Base-by-base conservation (phyloP, 23 tunicate species). In the Halocynthia aurantium region DNA sequence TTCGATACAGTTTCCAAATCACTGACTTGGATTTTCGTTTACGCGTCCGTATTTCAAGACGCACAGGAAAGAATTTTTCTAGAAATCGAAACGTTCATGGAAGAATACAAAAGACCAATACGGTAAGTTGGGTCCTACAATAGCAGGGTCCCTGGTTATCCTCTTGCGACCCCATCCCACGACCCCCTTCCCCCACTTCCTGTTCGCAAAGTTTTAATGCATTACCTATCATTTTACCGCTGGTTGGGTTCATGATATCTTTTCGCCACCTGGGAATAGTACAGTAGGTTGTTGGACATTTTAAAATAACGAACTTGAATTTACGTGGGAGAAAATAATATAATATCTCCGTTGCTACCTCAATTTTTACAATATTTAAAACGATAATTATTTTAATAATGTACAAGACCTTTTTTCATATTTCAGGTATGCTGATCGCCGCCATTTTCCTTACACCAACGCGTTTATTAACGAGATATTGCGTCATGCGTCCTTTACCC, bases 401-500 rank as follows among this genome's bases (percentile, higher is more conserved):
- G 17, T 13, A 58, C n/a, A 58, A 13, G 63, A 58, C 4, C 2
- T 58, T 11, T 70, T 70, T 50, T 31, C 4, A 31, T 31, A 31
- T 31, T n/a, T 74, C 78, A 74, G 78, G 51, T 87, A 77, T 75
- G 55, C 75, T 6, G 93, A 87, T 8, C 62, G 83, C 7, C 13
- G 55, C 62, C 52, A 82, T n/a, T 62, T 82, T 31, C 86, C 93
- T 53, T 77, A 52, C 54, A 53, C 71, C 57, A 71, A 76, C 70
- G 83, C 93, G 7, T 82, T 76, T 70, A 62, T 82, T 7, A 60
- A 76, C 55, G 93, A 87, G 72, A 72, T 77, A 15, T 50, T 87
- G 21, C 83, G 93, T 40, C 93, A 87, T 69, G 52, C 76, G 49
- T 57, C 76, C 22, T 62, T 81, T 49, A 62, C 77, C 44, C 93